A percentile compares a stretch with the other conserved stretches of the same genome.
Evolutionary conservation across 2,797 vertebrate species (phyloP).

Genomic region (Lepidocolaptes lacrymiger): DNA sequence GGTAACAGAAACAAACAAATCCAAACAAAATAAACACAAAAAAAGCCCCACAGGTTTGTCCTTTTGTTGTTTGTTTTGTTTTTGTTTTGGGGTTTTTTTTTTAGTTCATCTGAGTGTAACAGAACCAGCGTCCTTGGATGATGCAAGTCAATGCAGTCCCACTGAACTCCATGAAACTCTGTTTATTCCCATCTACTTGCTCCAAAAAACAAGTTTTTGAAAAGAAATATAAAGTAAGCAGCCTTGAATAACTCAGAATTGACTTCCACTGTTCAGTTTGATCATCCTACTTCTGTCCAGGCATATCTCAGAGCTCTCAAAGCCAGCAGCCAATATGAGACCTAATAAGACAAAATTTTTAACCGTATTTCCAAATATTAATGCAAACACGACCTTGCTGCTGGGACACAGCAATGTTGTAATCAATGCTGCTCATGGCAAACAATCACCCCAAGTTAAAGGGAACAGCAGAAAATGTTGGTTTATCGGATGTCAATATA

Average conservation of each 20-base stretch:
- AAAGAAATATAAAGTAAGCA: neutral
- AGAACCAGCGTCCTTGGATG: neutral
- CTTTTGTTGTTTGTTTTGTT: neutral
- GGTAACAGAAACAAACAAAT: neutral
- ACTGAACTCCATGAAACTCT: neutral
- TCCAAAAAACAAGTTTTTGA: neutral
- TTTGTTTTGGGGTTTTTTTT: neutral
- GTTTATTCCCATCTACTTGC: neutral
- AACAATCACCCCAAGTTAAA: neutral
- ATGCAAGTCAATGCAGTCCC: neutral
- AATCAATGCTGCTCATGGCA: neutral
- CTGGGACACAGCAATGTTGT: neutral
- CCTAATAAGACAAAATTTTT: neutral
- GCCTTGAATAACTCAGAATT: neutral
- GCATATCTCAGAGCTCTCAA: neutral
- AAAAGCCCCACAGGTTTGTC: accelerated
- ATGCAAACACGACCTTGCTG: neutral
- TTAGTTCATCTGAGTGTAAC: neutral
- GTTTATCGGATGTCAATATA: neutral
- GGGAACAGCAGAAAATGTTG: neutral
- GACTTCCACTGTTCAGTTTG: neutral
- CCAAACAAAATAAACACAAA: neutral
- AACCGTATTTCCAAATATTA: neutral
- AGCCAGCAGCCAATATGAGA: neutral
- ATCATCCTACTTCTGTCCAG: neutral